These are phyloP conservation scores for Hybos culiciformis DNA, from an alignment of 2,888 invertebrate species.

Conservation along the genomic window DNA sequence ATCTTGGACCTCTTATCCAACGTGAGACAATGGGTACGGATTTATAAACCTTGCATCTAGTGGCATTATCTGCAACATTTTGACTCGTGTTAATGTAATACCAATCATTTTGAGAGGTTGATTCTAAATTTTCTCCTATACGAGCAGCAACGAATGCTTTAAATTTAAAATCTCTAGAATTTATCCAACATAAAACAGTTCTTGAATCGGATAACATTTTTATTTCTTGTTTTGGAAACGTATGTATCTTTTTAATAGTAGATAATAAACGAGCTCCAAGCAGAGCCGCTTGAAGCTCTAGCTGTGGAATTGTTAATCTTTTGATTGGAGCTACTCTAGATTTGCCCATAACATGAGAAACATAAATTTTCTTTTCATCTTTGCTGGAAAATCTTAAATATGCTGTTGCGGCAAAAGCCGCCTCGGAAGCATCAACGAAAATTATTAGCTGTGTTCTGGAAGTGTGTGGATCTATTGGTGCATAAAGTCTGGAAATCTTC, in stretches of 20 bases:
- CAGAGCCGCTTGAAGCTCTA: conserved; percentile 6
- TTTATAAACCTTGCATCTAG: neutral
- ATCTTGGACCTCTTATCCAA: neutral
- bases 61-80: conserved; percentile 8
- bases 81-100: conserved; percentile 1
- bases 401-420: conserved; percentile 7
- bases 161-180: conserved; percentile 4
- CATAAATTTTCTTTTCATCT: neutral
- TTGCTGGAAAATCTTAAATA: conserved; percentile 2
- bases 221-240: neutral
- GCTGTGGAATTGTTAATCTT: conserved; percentile 1
- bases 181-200: conserved; percentile 3
- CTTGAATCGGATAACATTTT: conserved; percentile 9
- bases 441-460: conserved; percentile 1
- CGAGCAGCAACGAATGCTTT: conserved; percentile 1
- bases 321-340: conserved; percentile 7
- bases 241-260: conserved; percentile 5
- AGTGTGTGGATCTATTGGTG: neutral
- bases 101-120: neutral
- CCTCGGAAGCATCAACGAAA: conserved; percentile 8
- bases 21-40: neutral
- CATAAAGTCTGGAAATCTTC: conserved; percentile 1
- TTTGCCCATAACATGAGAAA: neutral
- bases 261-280: conserved; percentile 3
- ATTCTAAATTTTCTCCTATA: conserved; percentile 7